Evolutionary conservation across 2,797 vertebrate species (phyloP), one percentile per base, ranked within the genome.

Genomic region (Uromys caudimaculatus): DNA sequence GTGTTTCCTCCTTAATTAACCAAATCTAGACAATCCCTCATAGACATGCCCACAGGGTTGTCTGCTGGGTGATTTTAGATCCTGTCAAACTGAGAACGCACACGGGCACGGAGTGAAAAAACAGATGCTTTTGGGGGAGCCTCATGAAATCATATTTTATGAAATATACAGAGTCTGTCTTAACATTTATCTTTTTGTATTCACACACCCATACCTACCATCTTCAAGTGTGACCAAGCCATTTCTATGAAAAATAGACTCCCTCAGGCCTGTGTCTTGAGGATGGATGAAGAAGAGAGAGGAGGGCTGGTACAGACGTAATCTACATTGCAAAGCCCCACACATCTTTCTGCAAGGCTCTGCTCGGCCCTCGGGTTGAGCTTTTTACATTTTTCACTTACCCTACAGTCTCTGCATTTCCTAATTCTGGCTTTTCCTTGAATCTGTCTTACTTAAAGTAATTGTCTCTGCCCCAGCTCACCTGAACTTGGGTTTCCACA

Each of bases 211-310:
- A 35, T 29, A 12, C 27, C 60, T 38, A 95, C 35, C n/a, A 56
- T 3, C 4, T 50, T 95, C 60, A 92, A 81, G 13, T 38, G 83
- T 67, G 89, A 35, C 13, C 58, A 38, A 86, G 24, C 32, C n/a
- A 71, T 85, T 84, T 41, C 52, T 95, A 60, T 79, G 38, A 64
- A 83, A 85, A 58, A 77, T 54, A 8, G 6, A 58, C 29, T 69
- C 32, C 24, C 44, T 54, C 21, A 78, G 85, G 21, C 85, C 76
- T 56, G 27, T 86, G 95, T 92, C 27, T 87, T 94, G 69, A 83
- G 52, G 32, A 41, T 6, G 38, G 58, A 9, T 4, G 54, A 16
- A 56, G 77, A 44, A 87, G 52, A 73, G 60, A 50, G n/a, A 67
- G 69, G 62, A 73, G 11, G 21, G 0, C 64, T 21, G 29, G 6